Percentiles rank a stretch among this genome's conserved stretches.
These are phyloP conservation scores for Metallyticus violacea DNA, from an alignment of 2,888 invertebrate species.

Conservation along the genomic window DNA sequence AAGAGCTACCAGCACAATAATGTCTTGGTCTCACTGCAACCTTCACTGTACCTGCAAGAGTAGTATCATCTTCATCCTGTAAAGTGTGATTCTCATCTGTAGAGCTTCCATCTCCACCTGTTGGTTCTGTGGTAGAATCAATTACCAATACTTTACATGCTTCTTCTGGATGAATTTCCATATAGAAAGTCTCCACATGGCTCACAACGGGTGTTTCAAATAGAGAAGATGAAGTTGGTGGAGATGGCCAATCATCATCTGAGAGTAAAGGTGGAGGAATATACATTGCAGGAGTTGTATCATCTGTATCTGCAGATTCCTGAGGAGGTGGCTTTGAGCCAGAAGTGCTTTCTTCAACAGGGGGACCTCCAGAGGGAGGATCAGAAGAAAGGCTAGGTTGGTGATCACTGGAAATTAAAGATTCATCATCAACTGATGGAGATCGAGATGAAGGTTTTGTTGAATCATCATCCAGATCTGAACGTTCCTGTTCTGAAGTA, in stretches of 20 bases:
- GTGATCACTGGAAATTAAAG: constrained; percentile 78
- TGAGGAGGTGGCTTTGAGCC: constrained; percentile 50
- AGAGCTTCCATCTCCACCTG: constrained; percentile 59
- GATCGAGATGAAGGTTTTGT: constrained; percentile 82
- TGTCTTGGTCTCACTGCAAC: constrained; percentile 70
- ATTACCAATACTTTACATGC: constrained; percentile 69
- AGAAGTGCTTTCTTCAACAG: not conserved
- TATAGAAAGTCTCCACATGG: constrained; percentile 76
- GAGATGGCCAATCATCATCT: constrained; percentile 79
- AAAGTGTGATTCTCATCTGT: constrained; percentile 65
- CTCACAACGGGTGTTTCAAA: constrained; percentile 70
- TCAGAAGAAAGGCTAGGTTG: constrained; percentile 83
- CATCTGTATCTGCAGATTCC: not conserved
- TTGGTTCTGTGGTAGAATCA: constrained; percentile 66
- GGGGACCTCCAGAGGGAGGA: constrained; percentile 64
- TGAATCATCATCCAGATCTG: constrained; percentile 68
- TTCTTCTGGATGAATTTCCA: constrained; percentile 73
- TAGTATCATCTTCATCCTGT: constrained; percentile 59
- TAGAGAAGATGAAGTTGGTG: constrained; percentile 64
- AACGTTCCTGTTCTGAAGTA: constrained; percentile 79
- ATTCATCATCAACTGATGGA: constrained; percentile 81
- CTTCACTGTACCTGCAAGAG: constrained; percentile 64
- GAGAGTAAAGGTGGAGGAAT: constrained; percentile 63
- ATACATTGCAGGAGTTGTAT: constrained; percentile 22
- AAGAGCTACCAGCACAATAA: constrained; percentile 58